Conservation (phyloP, 2,888 invertebrate species). For the Troides oblongomaculatus region DNA sequence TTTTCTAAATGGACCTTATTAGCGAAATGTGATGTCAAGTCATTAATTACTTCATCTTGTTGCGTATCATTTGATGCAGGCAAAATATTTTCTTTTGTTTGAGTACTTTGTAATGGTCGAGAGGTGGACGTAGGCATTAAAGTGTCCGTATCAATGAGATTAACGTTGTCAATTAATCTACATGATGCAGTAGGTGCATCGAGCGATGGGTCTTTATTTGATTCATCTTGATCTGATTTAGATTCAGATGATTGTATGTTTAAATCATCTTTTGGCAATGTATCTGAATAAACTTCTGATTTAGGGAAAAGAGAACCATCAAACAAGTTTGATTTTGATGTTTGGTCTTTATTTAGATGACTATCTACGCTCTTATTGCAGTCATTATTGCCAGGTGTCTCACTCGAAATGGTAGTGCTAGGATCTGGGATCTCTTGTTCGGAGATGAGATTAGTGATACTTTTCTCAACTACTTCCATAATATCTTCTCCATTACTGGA, state of each 20-base stretch:
- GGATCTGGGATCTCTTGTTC: background rate
- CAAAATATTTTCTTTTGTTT: background rate
- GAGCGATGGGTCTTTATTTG: background rate
- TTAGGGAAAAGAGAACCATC: constrained; percentile 1
- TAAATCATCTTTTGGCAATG: background rate
- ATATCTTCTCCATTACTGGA: constrained; percentile 1
- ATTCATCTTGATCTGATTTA: background rate
- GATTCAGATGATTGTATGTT: background rate
- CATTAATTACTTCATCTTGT: background rate
- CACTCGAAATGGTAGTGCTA: background rate
- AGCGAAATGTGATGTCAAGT: background rate
- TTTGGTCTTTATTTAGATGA: background rate
- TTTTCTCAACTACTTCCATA: background rate
- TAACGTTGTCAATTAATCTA: background rate
- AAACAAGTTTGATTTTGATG: constrained; percentile 2
- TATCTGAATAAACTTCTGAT: background rate
- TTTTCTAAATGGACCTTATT: constrained; percentile 23
- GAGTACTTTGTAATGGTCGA: background rate
- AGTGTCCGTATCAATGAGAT: background rate
- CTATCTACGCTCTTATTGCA: background rate
- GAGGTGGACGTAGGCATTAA: background rate
- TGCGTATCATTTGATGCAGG: background rate
- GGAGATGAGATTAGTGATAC: background rate
- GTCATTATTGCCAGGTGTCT: background rate
- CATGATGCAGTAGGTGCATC: background rate